Evolutionary conservation across 2,113 vertebrate species (phyloP).

Genomic region (Glaucidium brasilianum): DNA sequence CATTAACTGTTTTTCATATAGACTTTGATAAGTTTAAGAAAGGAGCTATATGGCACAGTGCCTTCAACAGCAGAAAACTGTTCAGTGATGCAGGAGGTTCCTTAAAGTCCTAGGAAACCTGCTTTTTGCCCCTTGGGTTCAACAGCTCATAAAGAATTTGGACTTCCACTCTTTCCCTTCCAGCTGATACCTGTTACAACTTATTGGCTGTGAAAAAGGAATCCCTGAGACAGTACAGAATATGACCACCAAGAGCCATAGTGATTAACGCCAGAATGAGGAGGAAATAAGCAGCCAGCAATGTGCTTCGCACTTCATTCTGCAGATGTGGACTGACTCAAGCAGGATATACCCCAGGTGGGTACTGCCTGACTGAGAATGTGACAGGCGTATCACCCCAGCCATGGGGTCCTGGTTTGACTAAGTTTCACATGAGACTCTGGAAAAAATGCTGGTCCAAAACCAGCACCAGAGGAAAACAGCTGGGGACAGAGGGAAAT

Average conservation of each 20-base stretch:
- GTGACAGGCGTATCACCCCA: not conserved
- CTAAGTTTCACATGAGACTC: not conserved
- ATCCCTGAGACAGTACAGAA: constrained; percentile 35
- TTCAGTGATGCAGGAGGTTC: not conserved
- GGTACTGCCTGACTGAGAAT: not conserved
- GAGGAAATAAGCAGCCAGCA: constrained; percentile 34
- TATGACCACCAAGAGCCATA: constrained; percentile 18
- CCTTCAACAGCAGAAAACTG: not conserved
- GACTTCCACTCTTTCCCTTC: constrained; percentile 16
- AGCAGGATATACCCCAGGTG: not conserved
- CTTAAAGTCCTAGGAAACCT: not conserved
- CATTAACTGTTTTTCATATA: not conserved
- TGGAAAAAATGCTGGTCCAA: not conserved
- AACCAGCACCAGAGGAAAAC: not conserved
- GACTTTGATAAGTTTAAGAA: not conserved
- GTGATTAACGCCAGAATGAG: constrained; percentile 9
- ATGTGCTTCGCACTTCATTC: not conserved
- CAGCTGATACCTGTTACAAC: constrained; percentile 42
- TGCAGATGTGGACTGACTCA: not conserved
- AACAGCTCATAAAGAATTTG: constrained; percentile 56
- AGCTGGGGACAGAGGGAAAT: not conserved
- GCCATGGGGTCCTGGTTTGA: not conserved
- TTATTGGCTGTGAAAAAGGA: constrained; percentile 55
- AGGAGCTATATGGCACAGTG: not conserved
- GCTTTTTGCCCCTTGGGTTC: not conserved